Evolutionary conservation across 2,888 invertebrate species (phyloP).

Genomic region (Cataglyphis cursor): DNA sequence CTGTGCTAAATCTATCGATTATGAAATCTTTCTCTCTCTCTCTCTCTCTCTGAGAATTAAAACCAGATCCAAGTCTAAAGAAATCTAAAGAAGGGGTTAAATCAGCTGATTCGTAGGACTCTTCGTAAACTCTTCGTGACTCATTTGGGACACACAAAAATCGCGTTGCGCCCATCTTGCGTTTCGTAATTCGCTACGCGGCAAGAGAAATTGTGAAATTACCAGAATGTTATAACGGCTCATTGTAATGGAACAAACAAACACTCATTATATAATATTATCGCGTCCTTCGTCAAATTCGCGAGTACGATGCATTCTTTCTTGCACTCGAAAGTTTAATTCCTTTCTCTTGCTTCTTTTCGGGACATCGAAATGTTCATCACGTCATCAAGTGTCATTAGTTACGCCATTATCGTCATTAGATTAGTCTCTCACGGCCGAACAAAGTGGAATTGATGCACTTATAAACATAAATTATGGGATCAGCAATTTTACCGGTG

Average conservation of each 20-base stretch:
- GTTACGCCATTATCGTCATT: slow-evolving; percentile 21
- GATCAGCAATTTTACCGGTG: slow-evolving; percentile 68
- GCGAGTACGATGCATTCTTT: background rate
- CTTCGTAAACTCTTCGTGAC: slow-evolving; percentile 5
- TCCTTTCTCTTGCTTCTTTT: background rate
- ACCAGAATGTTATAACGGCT: background rate
- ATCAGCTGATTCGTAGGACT: background rate
- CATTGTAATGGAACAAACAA: background rate
- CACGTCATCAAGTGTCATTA: background rate
- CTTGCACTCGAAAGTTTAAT: background rate
- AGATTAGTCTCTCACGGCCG: background rate
- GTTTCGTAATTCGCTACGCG: slow-evolving; percentile 29
- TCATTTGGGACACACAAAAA: slow-evolving; percentile 46
- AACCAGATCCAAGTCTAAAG: background rate
- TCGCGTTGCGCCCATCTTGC: slow-evolving; percentile 33
- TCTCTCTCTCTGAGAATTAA: background rate
- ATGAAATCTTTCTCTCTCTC: background rate
- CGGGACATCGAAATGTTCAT: background rate
- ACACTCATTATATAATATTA: background rate
- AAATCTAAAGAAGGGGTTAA: background rate
- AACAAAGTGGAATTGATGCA: slow-evolving; percentile 11
- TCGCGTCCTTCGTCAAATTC: background rate
- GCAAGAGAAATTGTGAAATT: slow-evolving; percentile 54
- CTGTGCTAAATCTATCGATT: background rate
- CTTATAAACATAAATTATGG: slow-evolving; percentile 55